Evolutionary conservation across 2,888 invertebrate species (phyloP), one percentile per base, ranked within the genome.

Genomic region (Cephus sareptanus): DNA sequence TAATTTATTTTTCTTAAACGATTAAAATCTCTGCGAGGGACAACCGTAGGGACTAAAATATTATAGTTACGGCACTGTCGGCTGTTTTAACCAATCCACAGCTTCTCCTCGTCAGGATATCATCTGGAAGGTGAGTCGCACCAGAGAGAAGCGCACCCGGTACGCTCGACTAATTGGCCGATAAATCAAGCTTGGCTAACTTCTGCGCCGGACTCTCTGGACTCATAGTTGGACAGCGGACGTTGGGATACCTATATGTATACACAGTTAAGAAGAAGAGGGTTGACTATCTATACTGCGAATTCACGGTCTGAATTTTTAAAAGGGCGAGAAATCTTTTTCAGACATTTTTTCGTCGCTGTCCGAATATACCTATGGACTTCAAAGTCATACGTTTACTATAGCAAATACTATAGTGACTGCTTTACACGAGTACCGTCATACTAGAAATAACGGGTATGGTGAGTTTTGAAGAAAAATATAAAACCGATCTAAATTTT

Each of bases 101-200:
- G 81, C 69, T 56, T 56, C 56, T 79, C 83, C 82, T 82, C 76
- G 84, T 79, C 83, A 77, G 87, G 84, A 88, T 90, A 90, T 90
- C 88, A 89, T 89, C 89, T 86, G 89, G 85, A 89, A 89, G 89
- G 89, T 89, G 89, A 90, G 89, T 89, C 89, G 87, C 88, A 86
- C 84, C 85, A 84, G 86, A 88, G 89, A 78, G 78, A 89, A 89
- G 89, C 85, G 85, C 89, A 88, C 88, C 89, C 88, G 88, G 89
- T 89, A 89, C 89, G 87, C 83, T 87, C 85, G 90, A 90, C 91
- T 91, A 91, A 91, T 91, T 91, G 91, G 91, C 89, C 91, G 91
- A 91, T 91, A 91, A 91, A 91, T 91, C 91, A 91, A 90, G 86
- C 89, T 89, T 85, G 84, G 85, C 88, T 88, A 86, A 85, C 86